Evolutionary conservation across 2,113 vertebrate genomes (phyloP).

Genomic region (Thermophis baileyi): DNA sequence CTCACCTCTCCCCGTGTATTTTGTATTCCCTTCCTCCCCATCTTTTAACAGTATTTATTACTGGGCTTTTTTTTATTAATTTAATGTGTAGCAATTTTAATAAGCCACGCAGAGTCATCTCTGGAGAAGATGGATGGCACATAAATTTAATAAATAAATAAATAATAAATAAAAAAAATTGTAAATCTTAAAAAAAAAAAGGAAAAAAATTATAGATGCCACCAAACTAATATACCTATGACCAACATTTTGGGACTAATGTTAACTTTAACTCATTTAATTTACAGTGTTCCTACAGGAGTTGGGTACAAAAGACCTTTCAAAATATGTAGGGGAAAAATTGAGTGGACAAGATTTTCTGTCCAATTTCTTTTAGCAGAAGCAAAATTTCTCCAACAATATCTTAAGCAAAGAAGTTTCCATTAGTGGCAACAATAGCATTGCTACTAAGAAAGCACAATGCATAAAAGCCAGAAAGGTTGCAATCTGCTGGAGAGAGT

Average conservation of each 20-base stretch:
- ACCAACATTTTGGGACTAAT: neutral
- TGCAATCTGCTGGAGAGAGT: neutral
- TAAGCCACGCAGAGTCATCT: neutral
- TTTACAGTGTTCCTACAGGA: neutral
- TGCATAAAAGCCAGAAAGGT: neutral
- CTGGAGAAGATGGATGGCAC: neutral
- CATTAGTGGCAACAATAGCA: neutral
- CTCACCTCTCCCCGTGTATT: neutral
- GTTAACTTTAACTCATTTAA: neutral
- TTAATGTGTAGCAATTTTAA: neutral
- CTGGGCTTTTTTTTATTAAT: neutral
- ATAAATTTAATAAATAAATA: neutral
- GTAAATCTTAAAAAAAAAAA: neutral
- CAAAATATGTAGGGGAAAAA: neutral
- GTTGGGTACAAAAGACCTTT: neutral
- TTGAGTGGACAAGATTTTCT: neutral
- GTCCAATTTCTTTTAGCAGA: neutral
- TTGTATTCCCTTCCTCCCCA: neutral
- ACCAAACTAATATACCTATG: neutral
- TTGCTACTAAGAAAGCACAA: neutral
- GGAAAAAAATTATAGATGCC: neutral
- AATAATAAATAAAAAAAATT: neutral
- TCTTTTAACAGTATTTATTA: neutral
- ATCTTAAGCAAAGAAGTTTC: neutral
- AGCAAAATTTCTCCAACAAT: neutral